Base-by-base conservation (phyloP, 2,888 invertebrate genomes). In the Papilio demoleus region DNA sequence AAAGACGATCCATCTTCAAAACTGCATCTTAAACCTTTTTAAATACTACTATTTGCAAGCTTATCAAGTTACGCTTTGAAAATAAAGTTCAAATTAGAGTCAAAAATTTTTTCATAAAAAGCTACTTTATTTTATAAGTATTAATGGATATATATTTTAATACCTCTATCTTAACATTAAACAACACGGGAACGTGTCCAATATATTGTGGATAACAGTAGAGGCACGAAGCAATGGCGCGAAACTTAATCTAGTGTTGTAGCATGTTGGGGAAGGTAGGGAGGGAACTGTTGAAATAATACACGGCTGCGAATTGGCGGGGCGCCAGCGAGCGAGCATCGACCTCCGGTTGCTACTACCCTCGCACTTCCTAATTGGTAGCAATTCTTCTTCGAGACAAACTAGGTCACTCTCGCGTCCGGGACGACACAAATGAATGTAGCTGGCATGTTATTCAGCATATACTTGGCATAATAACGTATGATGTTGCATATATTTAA, bases 281-380 rank as follows among this genome's bases (percentile, higher is more conserved):
- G 82, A 82, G 82, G 80, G 81, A 87, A 84, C 84, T 83, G 82
- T 80, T 82, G 74, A 80, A 84, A 83, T 82, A 82, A 82, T 82
- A 84, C 82, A 81, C 82, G 81, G 82, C 79, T 76, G 77, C 75
- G 72, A 76, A 76, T 79, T 88, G 88, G 88, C 85, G 58, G 66
- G 36, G 59, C 73, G 87, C 88, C 88, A 89, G 77, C 73, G 67
- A 68, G 72, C 76, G 86, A 74, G 71, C 86, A 79, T 79, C 78
- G 87, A 87, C 85, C 86, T 77, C 82, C 73, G 71, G 72, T 71
- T 70, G 59, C 62, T 70, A 70, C 73, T 70, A 76, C 74, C 77
- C 76, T 79, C 73, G 73, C 73, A 76, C 78, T 79, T 78, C 80
- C 81, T 84, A 84, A 85, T 86, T 83, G 81, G 77, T 76, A 77